Evolutionary conservation across 2,113 vertebrate species (phyloP).

Genomic region (Lepus europaeus): DNA sequence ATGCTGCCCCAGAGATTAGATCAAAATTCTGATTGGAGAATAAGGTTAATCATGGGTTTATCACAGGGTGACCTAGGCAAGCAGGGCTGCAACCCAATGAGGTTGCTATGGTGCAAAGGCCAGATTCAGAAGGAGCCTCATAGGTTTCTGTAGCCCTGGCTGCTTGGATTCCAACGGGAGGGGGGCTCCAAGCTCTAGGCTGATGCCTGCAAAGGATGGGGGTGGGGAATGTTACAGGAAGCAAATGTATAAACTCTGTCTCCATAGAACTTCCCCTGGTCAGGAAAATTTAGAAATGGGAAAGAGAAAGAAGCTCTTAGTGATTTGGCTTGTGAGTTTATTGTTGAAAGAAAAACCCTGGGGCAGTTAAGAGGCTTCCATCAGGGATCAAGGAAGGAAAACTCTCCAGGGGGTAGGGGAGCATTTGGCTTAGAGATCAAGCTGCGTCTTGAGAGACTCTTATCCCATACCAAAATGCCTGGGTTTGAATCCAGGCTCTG

Average conservation of each 20-base stretch:
- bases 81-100: constrained; percentile 52
- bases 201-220: constrained; percentile 7
- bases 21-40: constrained; percentile 73
- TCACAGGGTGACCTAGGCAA: constrained; percentile 65
- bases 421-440: too few relatives aligned
- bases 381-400: neutral
- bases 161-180: constrained; percentile 58
- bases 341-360: neutral
- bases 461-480: too few relatives aligned
- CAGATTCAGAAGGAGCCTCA: constrained; percentile 23
- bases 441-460: too few relatives aligned
- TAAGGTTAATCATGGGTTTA: constrained; percentile 75
- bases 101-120: constrained; percentile 33
- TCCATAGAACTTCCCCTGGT: neutral
- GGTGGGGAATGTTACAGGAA: constrained; percentile 17
- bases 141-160: neutral
- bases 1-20: constrained; percentile 67
- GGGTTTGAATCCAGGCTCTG: too few relatives aligned
- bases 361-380: constrained; percentile 10
- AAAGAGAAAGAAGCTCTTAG: constrained; percentile 32
- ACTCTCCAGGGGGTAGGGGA: too few relatives aligned
- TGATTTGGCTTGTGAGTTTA: neutral
- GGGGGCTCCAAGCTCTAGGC: neutral
- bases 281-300: constrained; percentile 16
- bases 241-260: constrained; percentile 16